Conservation (phyloP, 2,797 vertebrate genomes). For the Cephalopachus bancanus region DNA sequence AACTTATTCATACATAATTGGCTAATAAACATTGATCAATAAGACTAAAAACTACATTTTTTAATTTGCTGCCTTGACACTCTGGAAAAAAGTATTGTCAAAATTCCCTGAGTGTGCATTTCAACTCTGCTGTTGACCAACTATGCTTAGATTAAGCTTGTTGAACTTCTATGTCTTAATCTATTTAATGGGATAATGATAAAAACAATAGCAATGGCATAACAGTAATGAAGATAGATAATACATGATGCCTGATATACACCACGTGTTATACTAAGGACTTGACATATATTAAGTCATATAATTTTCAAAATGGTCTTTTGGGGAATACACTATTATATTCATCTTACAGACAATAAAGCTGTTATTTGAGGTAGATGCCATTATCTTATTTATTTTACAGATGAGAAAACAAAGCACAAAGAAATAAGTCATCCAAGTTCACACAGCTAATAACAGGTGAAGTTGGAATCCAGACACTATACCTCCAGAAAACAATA, state of each 20-base stretch:
- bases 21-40: neutral
- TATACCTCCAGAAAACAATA: neutral
- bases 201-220: conserved; percentile 25
- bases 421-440: conserved; percentile 16
- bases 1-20: neutral
- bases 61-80: neutral
- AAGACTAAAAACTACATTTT: neutral
- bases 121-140: neutral
- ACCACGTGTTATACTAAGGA: neutral
- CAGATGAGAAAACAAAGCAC: conserved; percentile 1
- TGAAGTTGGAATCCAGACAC: neutral
- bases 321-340: neutral
- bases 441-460: conserved; percentile 2
- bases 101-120: conserved; percentile 32
- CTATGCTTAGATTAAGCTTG: conserved; percentile 17
- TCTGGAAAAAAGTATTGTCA: neutral
- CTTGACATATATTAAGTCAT: neutral
- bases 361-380: neutral
- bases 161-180: neutral
- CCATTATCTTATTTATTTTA: conserved; percentile 12
- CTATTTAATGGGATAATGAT: conserved; percentile 10
- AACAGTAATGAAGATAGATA: neutral
- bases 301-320: conserved; percentile 34
- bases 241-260: neutral
- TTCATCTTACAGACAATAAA: conserved; percentile 50